These are phyloP conservation scores for Mus musculus DNA, from an alignment of 2,113 vertebrate genomes.

Conservation along the genomic window GRCm39 chr12:13661501-13662000, in stretches of 20 bases:
- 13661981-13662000: not conserved
- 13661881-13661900: not conserved
- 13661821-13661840: not conserved
- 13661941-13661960: not conserved
- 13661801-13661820: not conserved
- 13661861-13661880: not conserved
- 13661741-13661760: not conserved
- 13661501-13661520: not conserved
- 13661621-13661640: not conserved
- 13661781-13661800: not conserved
- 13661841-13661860: not conserved
- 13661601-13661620: not conserved
- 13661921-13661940: not conserved
- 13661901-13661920: rapidly evolving
- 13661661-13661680: not conserved
- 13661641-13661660: not conserved
- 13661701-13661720: not conserved
- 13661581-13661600: not conserved
- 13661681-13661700: not conserved
- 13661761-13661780: not conserved
- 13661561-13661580: not conserved
- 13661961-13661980: slow-evolving; percentile 8
- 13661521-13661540: not conserved
- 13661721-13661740: not conserved
- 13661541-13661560: not conserved